Evolutionary conservation across 2,888 invertebrate genomes (phyloP).

Genomic region (Drosophila percnosoma): DNA sequence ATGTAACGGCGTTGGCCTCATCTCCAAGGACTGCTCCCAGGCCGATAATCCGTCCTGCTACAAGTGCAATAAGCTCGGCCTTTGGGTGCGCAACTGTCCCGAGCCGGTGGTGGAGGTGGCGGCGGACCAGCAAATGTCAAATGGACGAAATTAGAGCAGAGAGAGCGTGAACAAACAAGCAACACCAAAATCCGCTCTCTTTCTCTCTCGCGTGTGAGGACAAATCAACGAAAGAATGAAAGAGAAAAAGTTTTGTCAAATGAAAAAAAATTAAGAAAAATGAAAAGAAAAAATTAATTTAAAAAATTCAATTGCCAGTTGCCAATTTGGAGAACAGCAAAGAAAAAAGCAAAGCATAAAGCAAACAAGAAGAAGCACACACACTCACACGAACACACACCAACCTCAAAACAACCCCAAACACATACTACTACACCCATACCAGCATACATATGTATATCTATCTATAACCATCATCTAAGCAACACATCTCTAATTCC

Average conservation of each 20-base stretch:
- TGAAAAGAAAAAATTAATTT: slow-evolving; percentile 67
- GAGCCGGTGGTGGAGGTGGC: slow-evolving; percentile 85
- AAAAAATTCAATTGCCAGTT: slow-evolving; percentile 76
- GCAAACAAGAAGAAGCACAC: slow-evolving; percentile 44
- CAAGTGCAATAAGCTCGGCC: slow-evolving; percentile 96
- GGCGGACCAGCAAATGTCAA: slow-evolving; percentile 84
- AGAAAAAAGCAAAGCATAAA: slow-evolving; percentile 24
- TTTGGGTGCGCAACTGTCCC: slow-evolving; percentile 96
- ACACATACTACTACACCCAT: slow-evolving; percentile 30
- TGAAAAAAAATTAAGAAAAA: slow-evolving; percentile 52
- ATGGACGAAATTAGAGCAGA: slow-evolving; percentile 83
- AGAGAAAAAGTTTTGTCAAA: slow-evolving; percentile 60
- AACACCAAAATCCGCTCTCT: slow-evolving; percentile 30
- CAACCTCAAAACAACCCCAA: slow-evolving; percentile 6
- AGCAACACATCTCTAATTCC: slow-evolving; percentile 77
- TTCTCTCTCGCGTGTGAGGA: slow-evolving; percentile 34
- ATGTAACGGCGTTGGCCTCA: slow-evolving; percentile 91
- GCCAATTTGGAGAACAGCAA: slow-evolving; percentile 54
- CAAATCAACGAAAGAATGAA: slow-evolving; percentile 62
- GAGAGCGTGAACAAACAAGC: slow-evolving; percentile 28
- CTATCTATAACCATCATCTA: slow-evolving; percentile 59
- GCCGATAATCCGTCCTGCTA: slow-evolving; percentile 91
- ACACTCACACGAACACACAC: slow-evolving; percentile 19
- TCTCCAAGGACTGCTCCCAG: slow-evolving; percentile 96
- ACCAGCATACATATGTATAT: slow-evolving; percentile 28